Evolutionary conservation across 2,888 invertebrate species (phyloP), one percentile per base, ranked within the genome.

Genomic region (Nezara viridula): DNA sequence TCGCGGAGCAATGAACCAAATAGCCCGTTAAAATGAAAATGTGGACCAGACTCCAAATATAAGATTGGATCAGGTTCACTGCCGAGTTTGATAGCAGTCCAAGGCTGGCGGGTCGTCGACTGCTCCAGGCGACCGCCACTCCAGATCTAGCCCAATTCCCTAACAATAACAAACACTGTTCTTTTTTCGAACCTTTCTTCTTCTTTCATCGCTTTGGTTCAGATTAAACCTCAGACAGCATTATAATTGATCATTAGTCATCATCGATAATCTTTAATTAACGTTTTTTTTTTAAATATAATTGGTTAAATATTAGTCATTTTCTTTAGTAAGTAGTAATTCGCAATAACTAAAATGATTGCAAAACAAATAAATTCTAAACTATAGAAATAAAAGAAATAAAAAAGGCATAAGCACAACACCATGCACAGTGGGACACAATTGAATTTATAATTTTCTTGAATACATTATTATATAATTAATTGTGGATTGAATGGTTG

Each of bases 11-110:
- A 37, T 14, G 66, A 66, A 66, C 16, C 6, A 73, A 37, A 37
- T 37, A 37, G 37, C 66, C 66, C 7, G 66, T 32, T 73, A 37
- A 9, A 6, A 24, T 19, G 32, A 21, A 37, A 73, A 73, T 73
- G 37, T 73, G 21, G 66, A 32, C 19, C 32, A 73, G 37, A 0
- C 7, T 73, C 66, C 66, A 73, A 73, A 73, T 73, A 73, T 73
- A 73, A 37, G 66, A 6, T 32, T 19, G 66, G 66, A 37, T 73
- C 19, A 73, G 66, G 66, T 73, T 73, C 66, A 73, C 66, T 73
- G 66, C 66, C 66, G 66, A 60, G 66, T 37, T 73, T 73, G 66
- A 73, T 73, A 37, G 66, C 32, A 7, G 1, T 7, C 37, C 66
- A 73, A 73, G 66, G 66, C 66, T 73, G 14, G 32, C 19, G 2